phyloP scores from a whole-genome alignment of 2,113 vertebrate genomes.

The Chlamydotis undulata region DNA sequence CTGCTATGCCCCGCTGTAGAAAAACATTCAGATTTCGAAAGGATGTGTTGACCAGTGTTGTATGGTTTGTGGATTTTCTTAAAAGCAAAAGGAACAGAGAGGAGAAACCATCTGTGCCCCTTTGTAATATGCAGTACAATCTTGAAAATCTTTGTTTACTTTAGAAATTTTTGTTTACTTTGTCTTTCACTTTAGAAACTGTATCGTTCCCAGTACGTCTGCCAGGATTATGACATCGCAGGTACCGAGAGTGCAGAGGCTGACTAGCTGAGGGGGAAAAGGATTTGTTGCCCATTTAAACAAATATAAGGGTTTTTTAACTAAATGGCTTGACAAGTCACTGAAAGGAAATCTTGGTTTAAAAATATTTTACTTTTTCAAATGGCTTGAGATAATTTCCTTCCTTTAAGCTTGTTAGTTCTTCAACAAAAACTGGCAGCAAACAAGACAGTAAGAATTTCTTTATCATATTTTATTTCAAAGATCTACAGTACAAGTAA shows the following conservation, averaged over 20 bases:
- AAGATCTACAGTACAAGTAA: not conserved
- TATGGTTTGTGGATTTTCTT: not conserved
- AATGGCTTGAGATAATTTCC: not conserved
- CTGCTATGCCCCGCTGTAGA: fast-evolving
- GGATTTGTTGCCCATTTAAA: not conserved
- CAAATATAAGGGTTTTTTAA: not conserved
- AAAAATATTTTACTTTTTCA: not conserved
- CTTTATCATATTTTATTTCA: not conserved
- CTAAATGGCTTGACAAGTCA: not conserved
- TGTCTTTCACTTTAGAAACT: not conserved
- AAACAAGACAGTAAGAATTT: not conserved
- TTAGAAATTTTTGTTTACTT: constrained; percentile 8
- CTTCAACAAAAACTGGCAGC: not conserved
- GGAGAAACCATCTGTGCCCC: not conserved
- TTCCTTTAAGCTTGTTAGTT: not conserved
- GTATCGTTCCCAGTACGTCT: fast-evolving
- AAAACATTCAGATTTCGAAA: fast-evolving
- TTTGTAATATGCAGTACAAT: not conserved
- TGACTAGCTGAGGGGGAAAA: not conserved
- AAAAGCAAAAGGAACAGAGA: not conserved
- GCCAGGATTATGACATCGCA: not conserved
- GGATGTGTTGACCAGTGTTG: not conserved
- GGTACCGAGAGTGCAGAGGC: not conserved
- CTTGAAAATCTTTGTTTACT: not conserved
- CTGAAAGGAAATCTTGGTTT: not conserved